Conservation (phyloP, 2,797 vertebrate genomes). For the Discoglossus pictus region DNA sequence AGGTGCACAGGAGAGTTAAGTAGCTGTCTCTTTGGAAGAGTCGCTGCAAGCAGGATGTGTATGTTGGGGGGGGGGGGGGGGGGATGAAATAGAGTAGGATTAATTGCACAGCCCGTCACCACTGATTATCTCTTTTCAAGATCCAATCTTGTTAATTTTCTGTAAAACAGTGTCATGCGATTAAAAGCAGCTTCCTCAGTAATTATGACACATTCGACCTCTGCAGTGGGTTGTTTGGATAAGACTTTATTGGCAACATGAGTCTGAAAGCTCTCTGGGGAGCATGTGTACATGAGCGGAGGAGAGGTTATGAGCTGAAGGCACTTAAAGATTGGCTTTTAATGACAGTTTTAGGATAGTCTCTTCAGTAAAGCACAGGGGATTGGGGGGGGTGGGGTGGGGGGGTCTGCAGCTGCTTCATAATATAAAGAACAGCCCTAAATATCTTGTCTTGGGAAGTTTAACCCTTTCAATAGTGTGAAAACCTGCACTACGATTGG, state of each 20-base stretch:
- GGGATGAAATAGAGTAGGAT: conserved; percentile 12
- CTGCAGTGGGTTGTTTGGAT: conserved; percentile 46
- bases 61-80: not conserved
- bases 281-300: not conserved
- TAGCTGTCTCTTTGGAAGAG: conserved; percentile 3
- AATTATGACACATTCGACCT: conserved; percentile 60
- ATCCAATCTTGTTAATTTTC: conserved; percentile 62
- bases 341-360: conserved; percentile 17
- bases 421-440: not conserved
- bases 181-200: conserved; percentile 62
- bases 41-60: not conserved
- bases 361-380: not conserved
- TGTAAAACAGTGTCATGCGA: conserved; percentile 59
- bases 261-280: conserved; percentile 28
- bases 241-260: conserved; percentile 14
- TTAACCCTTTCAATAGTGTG: no score
- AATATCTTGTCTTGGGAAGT: not conserved
- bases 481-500: no score
- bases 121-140: conserved; percentile 52
- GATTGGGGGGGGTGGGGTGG: not conserved
- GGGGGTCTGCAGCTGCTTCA: not conserved
- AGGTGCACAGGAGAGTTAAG: not conserved
- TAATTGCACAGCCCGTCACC: conserved; percentile 36
- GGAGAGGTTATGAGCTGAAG: conserved; percentile 19
- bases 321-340: conserved; percentile 5